Conservation (phyloP, 2,888 invertebrate genomes). For the Sarcophaga caerulescens region DNA sequence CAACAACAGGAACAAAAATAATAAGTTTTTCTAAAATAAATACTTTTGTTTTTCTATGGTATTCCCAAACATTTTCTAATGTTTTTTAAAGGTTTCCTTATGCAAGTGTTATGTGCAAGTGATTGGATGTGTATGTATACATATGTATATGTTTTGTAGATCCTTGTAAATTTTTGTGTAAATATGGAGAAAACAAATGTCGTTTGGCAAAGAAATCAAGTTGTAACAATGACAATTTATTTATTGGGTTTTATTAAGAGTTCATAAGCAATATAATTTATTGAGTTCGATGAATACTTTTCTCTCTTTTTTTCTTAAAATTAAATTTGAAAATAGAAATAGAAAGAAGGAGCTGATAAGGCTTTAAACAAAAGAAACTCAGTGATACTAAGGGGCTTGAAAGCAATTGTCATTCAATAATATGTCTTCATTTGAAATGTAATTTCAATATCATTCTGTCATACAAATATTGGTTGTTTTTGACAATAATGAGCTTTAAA, state of each 20-base stretch:
- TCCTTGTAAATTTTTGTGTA: not conserved
- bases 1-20: conserved; percentile 62
- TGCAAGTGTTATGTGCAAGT: too few relatives aligned
- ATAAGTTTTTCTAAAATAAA: conserved; percentile 61
- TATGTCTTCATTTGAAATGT: too few relatives aligned
- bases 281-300: not conserved
- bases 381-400: too few relatives aligned
- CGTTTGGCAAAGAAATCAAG: conserved; percentile 53
- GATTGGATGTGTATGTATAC: too few relatives aligned
- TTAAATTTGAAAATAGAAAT: not conserved
- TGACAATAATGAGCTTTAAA: too few relatives aligned
- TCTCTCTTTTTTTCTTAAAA: not conserved
- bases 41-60: conserved; percentile 30
- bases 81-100: too few relatives aligned
- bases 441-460: too few relatives aligned
- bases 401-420: too few relatives aligned
- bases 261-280: not conserved
- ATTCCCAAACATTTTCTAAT: not conserved
- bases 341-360: too few relatives aligned
- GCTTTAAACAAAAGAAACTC: too few relatives aligned
- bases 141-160: not conserved
- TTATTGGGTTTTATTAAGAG: not conserved
- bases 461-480: too few relatives aligned
- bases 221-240: conserved; percentile 44
- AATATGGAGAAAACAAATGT: conserved; percentile 52